Evolutionary conservation across 2,113 vertebrate genomes (phyloP), one percentile per base, ranked within the genome.

Genomic region (Puffinus mauretanicus): DNA sequence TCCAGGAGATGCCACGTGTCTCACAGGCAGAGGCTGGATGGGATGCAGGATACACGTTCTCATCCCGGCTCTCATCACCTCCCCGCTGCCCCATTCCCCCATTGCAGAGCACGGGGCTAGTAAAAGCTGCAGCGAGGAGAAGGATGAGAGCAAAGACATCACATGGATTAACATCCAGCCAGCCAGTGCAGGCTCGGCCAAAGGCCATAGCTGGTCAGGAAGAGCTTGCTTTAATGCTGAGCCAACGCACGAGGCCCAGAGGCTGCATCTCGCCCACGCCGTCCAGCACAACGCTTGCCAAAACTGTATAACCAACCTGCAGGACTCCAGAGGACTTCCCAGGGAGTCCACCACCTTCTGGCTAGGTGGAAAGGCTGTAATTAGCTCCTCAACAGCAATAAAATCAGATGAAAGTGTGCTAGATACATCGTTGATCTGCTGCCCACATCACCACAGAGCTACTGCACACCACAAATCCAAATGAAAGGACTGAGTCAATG

Each of bases 51-150:
- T 17, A 25, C 34, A 34, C 0, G 0, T 24, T 42, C 89, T 25
- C 29, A 40, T 42, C 8, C 47, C 1, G 0, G 3, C 49, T 57
- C 32, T 86, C 49, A 27, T 38, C 51, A 15, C 51, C 16, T 36
- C 26, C 66, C 26, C 3, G 2, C 60, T 73, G 51, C n/a, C 49
- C 49, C 4, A 0, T 29, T 65, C 32, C 38, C 26, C 13, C 34
- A 1, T 7, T 9, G 36, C 57, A 86, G 57, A 76, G 72, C 70
- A 47, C 1, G 3, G 58, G n/a, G 62, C 42, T 2, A 4, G 32
- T 24, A 40, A 46, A 71, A 76, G 47, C 78, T 66, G 42, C 0
- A 0, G 7, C 0, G 0, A 69, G 54, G 65, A 1, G 5, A 83
- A 71, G 77, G 46, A 55, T 4, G 40, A 66, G 34, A 89, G 29